Percentiles rank a stretch among this genome's conserved stretches.
phyloP scores from a whole-genome alignment of 1,140 invertebrate species.

The Coptotermes formosanus region DNA sequence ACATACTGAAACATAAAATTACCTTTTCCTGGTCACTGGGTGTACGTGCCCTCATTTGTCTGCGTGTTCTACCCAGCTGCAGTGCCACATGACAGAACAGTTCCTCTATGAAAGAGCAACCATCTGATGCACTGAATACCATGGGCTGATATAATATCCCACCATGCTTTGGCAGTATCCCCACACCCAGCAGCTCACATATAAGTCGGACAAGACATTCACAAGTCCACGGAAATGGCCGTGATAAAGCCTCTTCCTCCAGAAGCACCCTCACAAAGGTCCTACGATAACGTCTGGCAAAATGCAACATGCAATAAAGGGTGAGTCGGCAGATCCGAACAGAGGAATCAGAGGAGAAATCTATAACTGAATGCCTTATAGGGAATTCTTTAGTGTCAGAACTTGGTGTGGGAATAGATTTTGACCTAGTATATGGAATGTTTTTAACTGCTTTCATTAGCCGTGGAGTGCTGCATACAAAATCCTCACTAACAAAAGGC shows the following conservation, averaged over 20 bases:
- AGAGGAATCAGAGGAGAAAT: neutral
- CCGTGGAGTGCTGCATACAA: neutral
- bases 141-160: conserved; percentile 23
- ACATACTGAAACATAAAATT: conserved; percentile 1
- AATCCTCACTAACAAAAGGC: neutral
- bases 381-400: neutral
- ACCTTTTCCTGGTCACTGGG: conserved; percentile 26
- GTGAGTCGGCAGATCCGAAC: conserved; percentile 5
- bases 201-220: neutral
- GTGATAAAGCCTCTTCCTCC: conserved; percentile 17
- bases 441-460: neutral
- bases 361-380: conserved; percentile 4
- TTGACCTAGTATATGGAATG: neutral
- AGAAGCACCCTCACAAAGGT: conserved; percentile 16
- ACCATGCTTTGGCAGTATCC: neutral
- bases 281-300: conserved; percentile 21
- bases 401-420: neutral
- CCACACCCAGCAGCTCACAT: conserved; percentile 25
- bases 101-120: conserved; percentile 20
- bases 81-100: conserved; percentile 18
- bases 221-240: conserved; percentile 22
- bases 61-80: conserved; percentile 16
- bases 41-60: conserved; percentile 25
- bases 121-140: conserved; percentile 7
- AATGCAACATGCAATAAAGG: conserved; percentile 28